phyloP scores from a whole-genome alignment of 2,113 vertebrate species.

The Ovis canadensis region DNA sequence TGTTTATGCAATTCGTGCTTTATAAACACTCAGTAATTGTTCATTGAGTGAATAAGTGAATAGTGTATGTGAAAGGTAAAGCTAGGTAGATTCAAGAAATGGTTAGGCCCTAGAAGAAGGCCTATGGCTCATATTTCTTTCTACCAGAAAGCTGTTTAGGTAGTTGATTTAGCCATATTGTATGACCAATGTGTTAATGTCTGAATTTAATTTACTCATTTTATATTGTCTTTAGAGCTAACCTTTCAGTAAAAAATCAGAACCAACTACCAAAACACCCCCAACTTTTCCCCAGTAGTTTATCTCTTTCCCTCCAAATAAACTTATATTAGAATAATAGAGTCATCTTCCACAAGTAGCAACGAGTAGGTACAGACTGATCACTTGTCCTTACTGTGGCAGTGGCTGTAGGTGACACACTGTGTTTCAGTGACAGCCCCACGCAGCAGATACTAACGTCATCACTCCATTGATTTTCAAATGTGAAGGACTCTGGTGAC shows the following conservation, averaged over 20 bases:
- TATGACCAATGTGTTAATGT: not conserved
- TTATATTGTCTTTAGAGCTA: not conserved
- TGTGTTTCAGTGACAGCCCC: not conserved
- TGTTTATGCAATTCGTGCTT: not conserved
- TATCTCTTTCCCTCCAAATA: not conserved
- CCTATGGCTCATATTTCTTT: not conserved
- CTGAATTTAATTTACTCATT: not conserved
- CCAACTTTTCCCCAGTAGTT: not conserved
- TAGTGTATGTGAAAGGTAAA: not conserved
- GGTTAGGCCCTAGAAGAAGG: not conserved
- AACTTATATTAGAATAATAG: not conserved
- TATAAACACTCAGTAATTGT: not conserved
- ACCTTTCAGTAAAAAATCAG: not conserved
- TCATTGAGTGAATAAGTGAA: not conserved
- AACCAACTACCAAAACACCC: not conserved
- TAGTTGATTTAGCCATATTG: not conserved
- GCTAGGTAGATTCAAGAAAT: not conserved
- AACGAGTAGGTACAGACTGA: not conserved
- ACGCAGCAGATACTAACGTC: not conserved
- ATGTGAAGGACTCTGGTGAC: not conserved
- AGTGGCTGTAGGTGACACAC: not conserved
- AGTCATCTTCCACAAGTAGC: not conserved
- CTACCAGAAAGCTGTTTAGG: not conserved
- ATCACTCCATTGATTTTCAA: not conserved
- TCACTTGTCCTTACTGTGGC: not conserved